Base-by-base conservation (phyloP, 2,113 vertebrate genomes). In the Rostratula benghalensis region DNA sequence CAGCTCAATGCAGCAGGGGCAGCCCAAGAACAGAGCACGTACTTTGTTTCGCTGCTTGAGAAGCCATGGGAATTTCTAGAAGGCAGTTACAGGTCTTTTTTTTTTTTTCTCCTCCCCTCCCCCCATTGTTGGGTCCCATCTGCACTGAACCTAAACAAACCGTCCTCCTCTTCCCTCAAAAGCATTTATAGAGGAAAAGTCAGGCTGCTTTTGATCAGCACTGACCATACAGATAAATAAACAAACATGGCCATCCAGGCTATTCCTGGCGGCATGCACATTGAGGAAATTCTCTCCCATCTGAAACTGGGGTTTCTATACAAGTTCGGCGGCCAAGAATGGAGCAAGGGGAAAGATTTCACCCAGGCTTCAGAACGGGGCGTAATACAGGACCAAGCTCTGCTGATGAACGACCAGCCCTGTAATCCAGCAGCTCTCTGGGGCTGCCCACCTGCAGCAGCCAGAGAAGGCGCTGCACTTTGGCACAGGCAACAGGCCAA, bases 41-140 rank as follows among this genome's bases (percentile, higher is more conserved):
- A 73, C 75, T 93, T 73, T 27, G 46, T 73, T 89, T 61, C 73
- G 70, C 84, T 88, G 75, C 71, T 80, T 50, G 70, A 74, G 93
- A 96, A 89, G 50, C 48, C 83, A 79, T 33, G 57, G 61, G 81
- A 94, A 88, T 85, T 79, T 96, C 73, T 74, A 83, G 43, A 95
- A 93, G 13, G 45, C 84, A 77, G 22, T 22, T 86, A 48, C 15
- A 10, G 17, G 17, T 39, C 7, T 63, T 8, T n/a, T 63, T 8
- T n/a, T 18, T 9, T 20, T 20, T 20, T 46, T 6, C 5, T 13
- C 53, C 28, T 12, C 5, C 46, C 46, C 19, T 7, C 5, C 46
- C 46, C 19, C 7, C 27, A 18, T 69, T 94, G 76, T 65, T 71
- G 31, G 14, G 53, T 87, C 48, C 24, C 74, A 68, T 87, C 69